Percentiles rank a stretch among this genome's conserved stretches.
phyloP scores from a whole-genome alignment of 2,797 vertebrate genomes.

The Xiphophorus birchmanni region DNA sequence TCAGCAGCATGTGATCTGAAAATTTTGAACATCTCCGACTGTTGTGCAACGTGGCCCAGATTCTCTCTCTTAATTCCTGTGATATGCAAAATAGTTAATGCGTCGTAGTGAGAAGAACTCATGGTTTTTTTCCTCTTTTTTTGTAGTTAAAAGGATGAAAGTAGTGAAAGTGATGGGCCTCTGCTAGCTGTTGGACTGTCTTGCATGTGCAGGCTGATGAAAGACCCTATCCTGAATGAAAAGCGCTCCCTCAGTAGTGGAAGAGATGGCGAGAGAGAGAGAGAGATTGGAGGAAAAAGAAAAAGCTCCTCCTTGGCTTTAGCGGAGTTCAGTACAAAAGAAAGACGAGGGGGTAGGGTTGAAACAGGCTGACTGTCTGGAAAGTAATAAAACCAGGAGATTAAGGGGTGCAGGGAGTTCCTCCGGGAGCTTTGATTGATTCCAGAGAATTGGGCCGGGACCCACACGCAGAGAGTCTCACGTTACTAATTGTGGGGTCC shows the following conservation, averaged over 20 bases:
- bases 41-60: slow-evolving; percentile 54
- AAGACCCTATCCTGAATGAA: slow-evolving; percentile 80
- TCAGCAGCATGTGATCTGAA: slow-evolving; percentile 49
- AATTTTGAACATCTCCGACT: slow-evolving; percentile 35
- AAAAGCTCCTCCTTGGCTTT: slow-evolving; percentile 79
- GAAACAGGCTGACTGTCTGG: slow-evolving; percentile 83
- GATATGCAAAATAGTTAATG: slow-evolving; percentile 48
- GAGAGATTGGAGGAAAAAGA: slow-evolving; percentile 20
- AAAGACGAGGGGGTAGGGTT: slow-evolving; percentile 84
- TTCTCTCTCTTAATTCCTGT: slow-evolving; percentile 16
- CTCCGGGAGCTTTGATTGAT: slow-evolving; percentile 85
- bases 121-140: slow-evolving; percentile 1
- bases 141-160: slow-evolving; percentile 20
- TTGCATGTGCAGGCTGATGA: slow-evolving; percentile 79
- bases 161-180: slow-evolving; percentile 57
- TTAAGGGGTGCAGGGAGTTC: slow-evolving; percentile 84
- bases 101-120: slow-evolving; percentile 9
- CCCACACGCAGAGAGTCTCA: slow-evolving; percentile 80
- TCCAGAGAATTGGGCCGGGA: slow-evolving; percentile 83
- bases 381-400: slow-evolving; percentile 89
- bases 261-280: slow-evolving; percentile 44
- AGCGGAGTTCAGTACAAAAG: slow-evolving; percentile 85
- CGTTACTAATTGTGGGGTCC: slow-evolving; percentile 85
- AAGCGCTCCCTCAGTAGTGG: slow-evolving; percentile 76
- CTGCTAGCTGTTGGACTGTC: slow-evolving; percentile 60